phyloP scores from a whole-genome alignment of 2,888 invertebrate species.

The Helobdella robusta region DNA sequence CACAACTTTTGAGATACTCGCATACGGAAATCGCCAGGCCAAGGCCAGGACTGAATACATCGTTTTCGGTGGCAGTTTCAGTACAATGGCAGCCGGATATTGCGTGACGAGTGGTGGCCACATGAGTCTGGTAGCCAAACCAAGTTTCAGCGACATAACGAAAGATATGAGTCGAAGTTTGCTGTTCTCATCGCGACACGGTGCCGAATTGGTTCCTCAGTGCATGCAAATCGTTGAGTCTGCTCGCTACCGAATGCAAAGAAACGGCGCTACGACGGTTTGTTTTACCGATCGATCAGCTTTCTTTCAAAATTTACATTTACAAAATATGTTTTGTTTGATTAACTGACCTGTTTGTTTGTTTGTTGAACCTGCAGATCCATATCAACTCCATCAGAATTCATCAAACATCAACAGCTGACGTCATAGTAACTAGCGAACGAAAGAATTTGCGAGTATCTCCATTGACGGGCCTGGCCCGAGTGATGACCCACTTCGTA shows the following conservation, averaged over 20 bases:
- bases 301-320: background rate
- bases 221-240: slow-evolving; percentile 43
- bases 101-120: slow-evolving; percentile 20
- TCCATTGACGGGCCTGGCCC: slow-evolving; percentile 42
- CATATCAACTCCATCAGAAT: slow-evolving; percentile 47
- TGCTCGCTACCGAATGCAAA: slow-evolving; percentile 43
- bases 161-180: slow-evolving; percentile 45
- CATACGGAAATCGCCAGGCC: slow-evolving; percentile 40
- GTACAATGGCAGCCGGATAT: slow-evolving; percentile 35
- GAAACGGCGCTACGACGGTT: slow-evolving; percentile 43
- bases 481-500: slow-evolving; percentile 45
- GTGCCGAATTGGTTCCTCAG: slow-evolving; percentile 42
- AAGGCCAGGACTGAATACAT: slow-evolving; percentile 40
- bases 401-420: slow-evolving; percentile 45
- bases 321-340: too few relatives aligned
- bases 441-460: slow-evolving; percentile 44
- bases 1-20: slow-evolving; percentile 45
- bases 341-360: too few relatives aligned
- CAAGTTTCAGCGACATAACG: slow-evolving; percentile 43
- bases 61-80: slow-evolving; percentile 39
- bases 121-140: slow-evolving; percentile 16
- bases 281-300: background rate
- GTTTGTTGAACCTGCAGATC: too few relatives aligned
- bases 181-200: slow-evolving; percentile 44
- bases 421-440: slow-evolving; percentile 47